phyloP scores from a whole-genome alignment of 2,113 vertebrate genomes.

The Furnarius figulus region DNA sequence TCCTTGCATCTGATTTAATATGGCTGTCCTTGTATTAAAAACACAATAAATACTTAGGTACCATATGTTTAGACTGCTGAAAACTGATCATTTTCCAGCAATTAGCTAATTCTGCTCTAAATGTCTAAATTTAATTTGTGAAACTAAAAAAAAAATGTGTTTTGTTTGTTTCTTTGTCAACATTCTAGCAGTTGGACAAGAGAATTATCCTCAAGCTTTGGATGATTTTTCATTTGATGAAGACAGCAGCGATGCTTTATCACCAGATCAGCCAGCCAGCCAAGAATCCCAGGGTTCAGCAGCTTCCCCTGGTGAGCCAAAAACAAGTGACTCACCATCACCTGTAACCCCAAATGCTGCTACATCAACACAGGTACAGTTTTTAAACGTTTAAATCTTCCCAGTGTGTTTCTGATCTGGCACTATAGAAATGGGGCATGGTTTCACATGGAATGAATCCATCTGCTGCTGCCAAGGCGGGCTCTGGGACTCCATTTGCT shows the following conservation, averaged over 20 bases:
- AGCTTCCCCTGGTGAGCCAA: conserved; percentile 87
- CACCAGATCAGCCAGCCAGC: conserved; percentile 94
- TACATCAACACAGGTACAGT: conserved; percentile 72
- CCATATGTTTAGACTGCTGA: background rate
- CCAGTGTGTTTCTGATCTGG: background rate
- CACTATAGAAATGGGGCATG: background rate
- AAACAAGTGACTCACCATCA: conserved; percentile 80
- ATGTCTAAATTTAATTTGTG: background rate
- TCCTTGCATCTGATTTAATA: background rate
- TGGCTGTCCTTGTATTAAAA: background rate
- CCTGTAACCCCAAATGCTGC: conserved; percentile 70
- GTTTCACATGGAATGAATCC: background rate
- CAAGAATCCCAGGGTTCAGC: conserved; percentile 92
- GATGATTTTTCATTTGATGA: conserved; percentile 90
- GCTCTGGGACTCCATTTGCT: background rate
- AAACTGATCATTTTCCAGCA: background rate
- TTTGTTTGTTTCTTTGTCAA: conserved; percentile 26
- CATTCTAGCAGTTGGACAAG: conserved; percentile 81
- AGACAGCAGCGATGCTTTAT: conserved; percentile 93
- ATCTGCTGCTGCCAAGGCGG: background rate
- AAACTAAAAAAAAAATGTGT: background rate
- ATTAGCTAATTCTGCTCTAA: background rate
- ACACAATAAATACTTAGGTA: background rate
- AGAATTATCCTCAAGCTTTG: conserved; percentile 85
- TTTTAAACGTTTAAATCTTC: background rate